phyloP scores from a whole-genome alignment of 2,113 vertebrate species.

The Conger conger region DNA sequence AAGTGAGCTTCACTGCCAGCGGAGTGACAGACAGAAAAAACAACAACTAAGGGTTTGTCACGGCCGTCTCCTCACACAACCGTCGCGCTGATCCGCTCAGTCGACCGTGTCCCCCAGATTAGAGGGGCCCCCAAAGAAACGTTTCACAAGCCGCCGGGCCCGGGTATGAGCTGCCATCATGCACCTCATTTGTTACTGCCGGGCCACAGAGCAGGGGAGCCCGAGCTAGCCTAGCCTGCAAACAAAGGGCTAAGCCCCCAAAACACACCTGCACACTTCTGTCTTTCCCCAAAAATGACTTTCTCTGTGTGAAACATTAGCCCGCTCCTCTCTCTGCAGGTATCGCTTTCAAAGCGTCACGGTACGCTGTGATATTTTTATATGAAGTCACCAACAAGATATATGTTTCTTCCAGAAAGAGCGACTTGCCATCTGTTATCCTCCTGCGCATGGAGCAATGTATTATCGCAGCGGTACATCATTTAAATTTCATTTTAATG shows the following conservation, averaged over 20 bases:
- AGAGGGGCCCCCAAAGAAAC: not conserved
- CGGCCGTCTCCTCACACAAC: not conserved
- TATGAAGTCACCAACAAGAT: constrained; percentile 6
- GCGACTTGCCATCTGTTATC: constrained; percentile 15
- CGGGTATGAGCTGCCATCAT: not conserved
- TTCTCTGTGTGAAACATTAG: not conserved
- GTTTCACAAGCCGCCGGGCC: not conserved
- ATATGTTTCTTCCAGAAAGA: constrained; percentile 20
- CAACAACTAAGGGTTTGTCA: constrained; percentile 4
- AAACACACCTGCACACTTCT: not conserved
- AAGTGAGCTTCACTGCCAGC: not conserved
- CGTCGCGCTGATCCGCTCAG: not conserved
- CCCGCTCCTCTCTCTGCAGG: not conserved
- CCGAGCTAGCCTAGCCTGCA: not conserved
- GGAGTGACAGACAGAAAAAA: not conserved
- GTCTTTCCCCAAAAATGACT: constrained; percentile 7
- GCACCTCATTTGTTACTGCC: constrained; percentile 6
- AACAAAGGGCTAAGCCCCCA: not conserved
- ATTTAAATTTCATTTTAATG: constrained; percentile 15
- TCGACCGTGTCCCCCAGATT: not conserved
- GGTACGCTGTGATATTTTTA: not conserved
- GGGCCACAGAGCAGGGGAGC: not conserved
- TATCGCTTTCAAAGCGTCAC: constrained; percentile 16
- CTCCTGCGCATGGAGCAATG: not conserved
- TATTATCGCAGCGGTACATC: constrained; percentile 17